Evolutionary conservation across 2,888 invertebrate species (phyloP).

Genomic region (Chrysina gloriosa): DNA sequence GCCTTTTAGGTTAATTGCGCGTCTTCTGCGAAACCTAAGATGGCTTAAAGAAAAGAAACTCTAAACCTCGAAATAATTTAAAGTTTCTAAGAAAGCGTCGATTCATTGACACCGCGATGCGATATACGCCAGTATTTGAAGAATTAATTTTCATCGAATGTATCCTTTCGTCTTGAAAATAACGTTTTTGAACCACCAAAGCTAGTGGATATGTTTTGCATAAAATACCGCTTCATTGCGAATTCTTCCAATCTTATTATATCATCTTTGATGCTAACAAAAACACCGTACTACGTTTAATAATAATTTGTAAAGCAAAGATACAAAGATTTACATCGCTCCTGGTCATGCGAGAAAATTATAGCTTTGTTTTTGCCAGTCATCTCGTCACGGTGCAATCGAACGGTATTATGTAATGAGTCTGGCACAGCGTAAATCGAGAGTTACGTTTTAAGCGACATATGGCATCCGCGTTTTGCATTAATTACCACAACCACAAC

Average conservation of each 20-base stretch:
- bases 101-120: too few relatives aligned
- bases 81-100: too few relatives aligned
- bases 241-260: neutral
- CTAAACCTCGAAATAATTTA: too few relatives aligned
- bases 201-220: too few relatives aligned
- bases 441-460: slow-evolving; percentile 20
- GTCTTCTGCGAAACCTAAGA: too few relatives aligned
- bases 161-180: too few relatives aligned
- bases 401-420: slow-evolving; percentile 23
- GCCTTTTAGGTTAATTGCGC: too few relatives aligned
- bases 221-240: too few relatives aligned
- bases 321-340: slow-evolving; percentile 22
- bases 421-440: neutral
- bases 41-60: too few relatives aligned
- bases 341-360: slow-evolving; percentile 13
- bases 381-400: slow-evolving; percentile 13
- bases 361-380: slow-evolving; percentile 11
- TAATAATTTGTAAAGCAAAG: slow-evolving; percentile 1
- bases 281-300: neutral
- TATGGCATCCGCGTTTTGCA: slow-evolving; percentile 33
- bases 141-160: too few relatives aligned
- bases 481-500: slow-evolving; percentile 35
- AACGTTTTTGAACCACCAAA: too few relatives aligned
- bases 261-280: neutral
- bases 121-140: too few relatives aligned